Evolutionary conservation across 2,888 invertebrate species (phyloP), one percentile per base, ranked within the genome.

Genomic region (Ormyrus nitidulus): DNA sequence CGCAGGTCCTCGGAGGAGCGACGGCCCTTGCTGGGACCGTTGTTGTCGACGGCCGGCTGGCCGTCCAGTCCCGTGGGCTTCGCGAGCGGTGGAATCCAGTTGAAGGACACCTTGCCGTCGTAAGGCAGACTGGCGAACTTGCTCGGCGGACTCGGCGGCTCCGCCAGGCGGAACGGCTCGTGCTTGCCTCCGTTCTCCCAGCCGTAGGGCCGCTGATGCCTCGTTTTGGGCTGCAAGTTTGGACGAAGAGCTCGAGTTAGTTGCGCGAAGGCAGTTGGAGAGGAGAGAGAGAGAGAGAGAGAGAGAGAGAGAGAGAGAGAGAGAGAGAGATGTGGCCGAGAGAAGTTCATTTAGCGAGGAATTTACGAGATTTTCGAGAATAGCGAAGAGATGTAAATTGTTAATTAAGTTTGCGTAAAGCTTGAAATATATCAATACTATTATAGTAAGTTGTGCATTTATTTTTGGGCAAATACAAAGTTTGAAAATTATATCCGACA

Each of bases 151-250:
- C 93, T 93, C 11, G 93, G 92, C 65, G 93, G 93, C 76, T 93
- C 93, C 77, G 90, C 88, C 54, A 91, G 86, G 75, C 90, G 90
- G 83, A 91, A 89, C 6, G 87, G 86, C 51, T 88, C 87, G 69
- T 83, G 78, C 81, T 85, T 82, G 77, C 53, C 54, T 44, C 90
- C 87, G 84, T 93, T 93, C 85, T 95, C 94, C 95, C 95, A 95
- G 48, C 95, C 95, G 86, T 93, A 95, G 6, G 95, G 95, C 84
- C 95, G 92, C 88, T 94, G 95, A 86, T 95, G 95, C 85, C 94
- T 93, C 58, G 95, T 95, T 92, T 95, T 95, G 53, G 95, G 95
- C 95, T 95, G 91, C 82, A 92, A 92, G 85, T 8, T 34, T 34
- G 1, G 34, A 34, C 34, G 34, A 34, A 34, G 34, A 34, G 34